Percentiles rank a stretch among this genome's conserved stretches.
These are phyloP conservation scores for Eristalinus sepulchralis DNA, from an alignment of 2,888 invertebrate species.

Conservation along the genomic window DNA sequence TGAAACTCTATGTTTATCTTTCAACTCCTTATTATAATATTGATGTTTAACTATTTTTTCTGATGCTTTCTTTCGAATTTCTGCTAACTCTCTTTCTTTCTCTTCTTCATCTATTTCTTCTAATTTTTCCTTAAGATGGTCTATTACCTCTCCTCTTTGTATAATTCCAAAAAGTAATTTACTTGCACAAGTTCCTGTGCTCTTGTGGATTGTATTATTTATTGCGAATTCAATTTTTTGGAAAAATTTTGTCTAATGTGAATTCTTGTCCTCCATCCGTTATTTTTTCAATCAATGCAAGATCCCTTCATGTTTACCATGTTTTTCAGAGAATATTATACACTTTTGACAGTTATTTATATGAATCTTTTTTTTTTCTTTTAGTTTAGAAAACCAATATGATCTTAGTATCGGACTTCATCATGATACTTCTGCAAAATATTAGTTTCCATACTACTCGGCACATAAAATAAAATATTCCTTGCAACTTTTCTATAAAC, in stretches of 20 bases:
- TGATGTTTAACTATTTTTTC: not conserved
- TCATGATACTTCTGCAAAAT: constrained; percentile 44
- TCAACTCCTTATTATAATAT: not conserved
- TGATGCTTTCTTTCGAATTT: not conserved
- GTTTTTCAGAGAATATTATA: not conserved
- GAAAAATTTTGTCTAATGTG: constrained; percentile 13
- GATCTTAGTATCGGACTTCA: constrained; percentile 4
- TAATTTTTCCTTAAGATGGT: not conserved
- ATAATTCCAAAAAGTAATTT: constrained; percentile 1
- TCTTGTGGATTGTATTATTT: not conserved
- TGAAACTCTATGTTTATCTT: not conserved
- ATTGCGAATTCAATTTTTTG: not conserved
- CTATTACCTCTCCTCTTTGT: constrained; percentile 1
- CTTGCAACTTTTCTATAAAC: constrained; percentile 46
- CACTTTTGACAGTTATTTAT: constrained; percentile 41
- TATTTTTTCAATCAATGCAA: constrained; percentile 53
- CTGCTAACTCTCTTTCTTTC: not conserved
- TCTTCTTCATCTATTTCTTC: not conserved
- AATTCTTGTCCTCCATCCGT: not conserved
- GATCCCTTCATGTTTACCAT: constrained; percentile 4
- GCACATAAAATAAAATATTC: constrained; percentile 48
- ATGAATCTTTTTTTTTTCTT: constrained; percentile 12
- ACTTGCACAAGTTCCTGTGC: not conserved
- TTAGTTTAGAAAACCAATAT: constrained; percentile 41
- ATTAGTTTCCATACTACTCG: constrained; percentile 21